These are phyloP conservation scores for Bujurquina vittata DNA, from an alignment of 2,113 vertebrate species.

Conservation along the genomic window DNA sequence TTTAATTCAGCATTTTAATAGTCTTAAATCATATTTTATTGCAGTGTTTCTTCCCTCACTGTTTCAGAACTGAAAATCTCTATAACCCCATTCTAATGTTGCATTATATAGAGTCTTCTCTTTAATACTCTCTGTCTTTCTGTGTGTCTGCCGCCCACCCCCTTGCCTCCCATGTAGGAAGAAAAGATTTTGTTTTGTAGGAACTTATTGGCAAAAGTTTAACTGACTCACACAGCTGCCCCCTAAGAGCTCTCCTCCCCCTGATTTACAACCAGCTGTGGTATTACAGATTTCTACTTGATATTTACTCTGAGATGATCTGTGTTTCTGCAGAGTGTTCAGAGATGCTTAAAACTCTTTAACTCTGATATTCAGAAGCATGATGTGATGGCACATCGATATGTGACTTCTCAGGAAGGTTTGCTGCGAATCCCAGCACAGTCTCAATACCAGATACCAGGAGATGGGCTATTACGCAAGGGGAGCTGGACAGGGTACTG, in stretches of 20 bases:
- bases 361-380: background rate
- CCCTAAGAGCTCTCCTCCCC: constrained; percentile 32
- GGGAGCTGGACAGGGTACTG: background rate
- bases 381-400: background rate
- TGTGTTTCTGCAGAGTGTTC: background rate
- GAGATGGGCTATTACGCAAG: background rate
- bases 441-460: background rate
- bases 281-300: constrained; percentile 34
- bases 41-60: background rate
- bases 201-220: constrained; percentile 54
- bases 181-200: constrained; percentile 70
- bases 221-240: constrained; percentile 69
- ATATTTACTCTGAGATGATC: constrained; percentile 34
- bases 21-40: constrained; percentile 1
- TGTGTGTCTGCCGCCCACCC: constrained; percentile 3
- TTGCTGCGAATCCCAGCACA: background rate
- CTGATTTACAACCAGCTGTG: constrained; percentile 39
- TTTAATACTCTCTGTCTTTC: constrained; percentile 4
- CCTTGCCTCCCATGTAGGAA: constrained; percentile 57
- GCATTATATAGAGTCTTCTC: background rate
- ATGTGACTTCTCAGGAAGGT: background rate
- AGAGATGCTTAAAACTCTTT: background rate
- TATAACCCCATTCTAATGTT: background rate
- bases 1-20: constrained; percentile 35
- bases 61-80: constrained; percentile 25